phyloP scores from a whole-genome alignment of 2,888 invertebrate species.

The Limenitis camilla region DNA sequence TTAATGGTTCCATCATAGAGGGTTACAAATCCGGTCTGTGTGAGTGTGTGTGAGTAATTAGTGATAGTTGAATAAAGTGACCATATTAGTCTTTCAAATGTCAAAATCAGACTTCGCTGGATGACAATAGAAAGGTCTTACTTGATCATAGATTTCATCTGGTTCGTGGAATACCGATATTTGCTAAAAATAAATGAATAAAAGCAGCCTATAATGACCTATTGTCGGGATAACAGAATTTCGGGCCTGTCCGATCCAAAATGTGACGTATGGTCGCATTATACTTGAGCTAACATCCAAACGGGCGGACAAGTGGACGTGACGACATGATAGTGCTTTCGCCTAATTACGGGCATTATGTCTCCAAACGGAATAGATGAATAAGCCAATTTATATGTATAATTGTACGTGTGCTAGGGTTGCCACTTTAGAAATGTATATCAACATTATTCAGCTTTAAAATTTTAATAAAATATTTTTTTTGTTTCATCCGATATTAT shows the following conservation, averaged over 20 bases:
- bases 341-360: slow-evolving; percentile 56
- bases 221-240: too few relatives aligned
- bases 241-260: too few relatives aligned
- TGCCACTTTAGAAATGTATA: not conserved
- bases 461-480: too few relatives aligned
- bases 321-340: slow-evolving; percentile 48
- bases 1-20: not conserved
- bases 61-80: not conserved
- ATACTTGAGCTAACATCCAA: not conserved
- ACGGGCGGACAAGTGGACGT: slow-evolving; percentile 35
- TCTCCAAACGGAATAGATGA: slow-evolving; percentile 24
- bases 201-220: too few relatives aligned
- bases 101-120: too few relatives aligned
- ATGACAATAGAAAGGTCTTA: too few relatives aligned
- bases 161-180: too few relatives aligned
- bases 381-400: slow-evolving; percentile 17
- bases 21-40: not conserved
- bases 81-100: too few relatives aligned
- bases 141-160: too few relatives aligned
- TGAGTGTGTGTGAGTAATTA: not conserved
- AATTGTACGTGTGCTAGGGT: slow-evolving; percentile 6
- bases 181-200: too few relatives aligned
- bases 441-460: not conserved
- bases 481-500: too few relatives aligned
- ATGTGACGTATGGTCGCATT: too few relatives aligned